Evolutionary conservation across 2,888 invertebrate species (phyloP).

Genomic region (Labia minor): DNA sequence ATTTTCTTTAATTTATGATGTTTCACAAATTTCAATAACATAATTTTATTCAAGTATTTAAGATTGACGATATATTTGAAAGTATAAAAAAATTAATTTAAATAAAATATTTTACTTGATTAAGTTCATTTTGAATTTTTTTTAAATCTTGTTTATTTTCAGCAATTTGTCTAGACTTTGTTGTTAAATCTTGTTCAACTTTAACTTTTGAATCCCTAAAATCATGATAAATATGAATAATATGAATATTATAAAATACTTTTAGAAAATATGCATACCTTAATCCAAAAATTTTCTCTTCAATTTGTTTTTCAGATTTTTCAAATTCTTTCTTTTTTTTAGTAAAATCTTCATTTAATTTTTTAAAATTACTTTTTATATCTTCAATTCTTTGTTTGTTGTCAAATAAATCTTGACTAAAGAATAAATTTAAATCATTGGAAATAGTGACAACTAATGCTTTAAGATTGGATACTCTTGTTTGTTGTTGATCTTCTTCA

Average conservation of each 20-base stretch:
- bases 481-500: constrained; percentile 36
- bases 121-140: constrained; percentile 47
- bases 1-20: no score
- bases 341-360: constrained; percentile 1
- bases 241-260: not conserved
- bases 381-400: not conserved
- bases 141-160: constrained; percentile 46
- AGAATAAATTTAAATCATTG: not conserved
- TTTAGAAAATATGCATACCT: not conserved
- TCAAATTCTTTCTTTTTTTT: constrained; percentile 29
- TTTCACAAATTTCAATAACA: no score
- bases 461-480: constrained; percentile 22
- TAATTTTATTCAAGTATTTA: no score
- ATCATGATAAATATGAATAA: not conserved
- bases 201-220: constrained; percentile 45
- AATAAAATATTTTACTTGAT: constrained; percentile 43
- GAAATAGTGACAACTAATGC: not conserved
- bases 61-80: no score
- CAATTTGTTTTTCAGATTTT: constrained; percentile 31
- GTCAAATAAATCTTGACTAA: not conserved
- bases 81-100: no score
- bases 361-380: not conserved
- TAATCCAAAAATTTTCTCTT: constrained; percentile 28
- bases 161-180: constrained; percentile 46
- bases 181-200: constrained; percentile 53